Evolutionary conservation across 2,888 invertebrate genomes (phyloP).

Genomic region (Micoletzkya japonica): DNA sequence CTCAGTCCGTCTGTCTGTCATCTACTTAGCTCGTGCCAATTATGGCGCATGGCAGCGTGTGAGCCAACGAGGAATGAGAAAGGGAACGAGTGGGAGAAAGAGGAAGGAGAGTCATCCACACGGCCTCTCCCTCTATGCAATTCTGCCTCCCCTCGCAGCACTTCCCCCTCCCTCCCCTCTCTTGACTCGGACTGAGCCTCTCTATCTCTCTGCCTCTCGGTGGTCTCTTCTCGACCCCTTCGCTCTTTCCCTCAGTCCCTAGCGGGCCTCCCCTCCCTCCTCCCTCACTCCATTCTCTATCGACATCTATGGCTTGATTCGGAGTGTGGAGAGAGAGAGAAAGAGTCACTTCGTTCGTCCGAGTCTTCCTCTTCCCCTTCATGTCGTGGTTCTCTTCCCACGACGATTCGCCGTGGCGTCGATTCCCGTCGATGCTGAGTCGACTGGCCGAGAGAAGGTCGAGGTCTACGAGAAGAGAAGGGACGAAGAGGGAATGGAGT

Average conservation of each 20-base stretch:
- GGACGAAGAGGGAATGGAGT: not conserved
- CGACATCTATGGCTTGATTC: conserved; percentile 4
- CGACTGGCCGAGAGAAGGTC: conserved; percentile 15
- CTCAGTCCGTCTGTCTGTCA: too few species aligned
- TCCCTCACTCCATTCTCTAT: not conserved
- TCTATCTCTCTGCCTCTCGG: not conserved
- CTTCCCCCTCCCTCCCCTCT: too few species aligned
- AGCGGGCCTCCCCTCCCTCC: not conserved
- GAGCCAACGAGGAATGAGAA: too few species aligned
- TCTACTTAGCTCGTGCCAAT: too few species aligned
- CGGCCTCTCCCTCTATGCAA: too few species aligned
- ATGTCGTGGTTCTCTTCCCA: conserved; percentile 27
- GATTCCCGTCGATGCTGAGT: conserved; percentile 34
- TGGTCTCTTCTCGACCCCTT: not conserved
- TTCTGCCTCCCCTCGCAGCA: too few species aligned
- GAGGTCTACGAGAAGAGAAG: not conserved
- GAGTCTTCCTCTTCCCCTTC: not conserved
- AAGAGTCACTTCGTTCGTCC: not conserved
- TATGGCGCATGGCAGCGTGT: too few species aligned
- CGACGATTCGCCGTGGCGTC: conserved; percentile 33
- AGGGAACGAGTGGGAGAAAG: too few species aligned
- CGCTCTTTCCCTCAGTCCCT: not conserved
- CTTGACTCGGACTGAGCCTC: too few species aligned
- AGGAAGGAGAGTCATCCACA: too few species aligned
- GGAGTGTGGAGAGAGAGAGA: not conserved